Base-by-base conservation (phyloP, 2,888 invertebrate genomes). In the Scelioninae gen. 1 region DNA sequence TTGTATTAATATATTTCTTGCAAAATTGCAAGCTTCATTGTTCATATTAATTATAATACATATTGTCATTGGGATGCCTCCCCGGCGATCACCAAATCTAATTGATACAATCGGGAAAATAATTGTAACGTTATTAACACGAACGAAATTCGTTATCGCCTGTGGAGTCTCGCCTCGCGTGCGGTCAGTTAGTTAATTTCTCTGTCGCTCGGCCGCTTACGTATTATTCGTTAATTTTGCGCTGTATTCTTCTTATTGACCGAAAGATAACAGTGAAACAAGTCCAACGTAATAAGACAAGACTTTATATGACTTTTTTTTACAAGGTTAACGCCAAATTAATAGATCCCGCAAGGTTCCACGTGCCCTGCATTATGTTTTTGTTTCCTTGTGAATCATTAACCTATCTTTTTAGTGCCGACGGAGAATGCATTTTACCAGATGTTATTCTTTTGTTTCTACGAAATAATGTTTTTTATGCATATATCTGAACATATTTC, bases 231-330 rank as follows among this genome's bases (percentile, higher is more conserved):
- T 63, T 51, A 32, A 68, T 76, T 68, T 13, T 16, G 51, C 15
- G 23, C 40, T 56, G 58, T 76, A 76, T 76, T 76, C 76, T 66
- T 76, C 49, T 11, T 34, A 65, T 58, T 68, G 66, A 76, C 76
- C 58, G 40, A 56, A 38, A 58, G 58, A 75, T 75, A 66, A 43
- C 47, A 47, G 16, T 16, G 15, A 5, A 47, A 69, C 45, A 11
- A 15, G 15, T 9, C 34, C 11, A 23, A 68, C 68, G 16, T n/a
- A 23, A 23, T 23, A 23, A 45, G 45, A 68, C 55, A 53, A 29
- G 40, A 13, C 51, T 53, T 53, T 40, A 23, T 4, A 43, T n/a
- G 6, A 32, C 43, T 38, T 56, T 63, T 32, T 11, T 11, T 6
- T 7, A 13, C 69, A 71, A 71, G 58, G 58, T 38, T 71, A 49